A percentile compares a stretch with the other conserved stretches of the same genome.
phyloP scores from a whole-genome alignment of 2,888 invertebrate species.

The Antitype chi region DNA sequence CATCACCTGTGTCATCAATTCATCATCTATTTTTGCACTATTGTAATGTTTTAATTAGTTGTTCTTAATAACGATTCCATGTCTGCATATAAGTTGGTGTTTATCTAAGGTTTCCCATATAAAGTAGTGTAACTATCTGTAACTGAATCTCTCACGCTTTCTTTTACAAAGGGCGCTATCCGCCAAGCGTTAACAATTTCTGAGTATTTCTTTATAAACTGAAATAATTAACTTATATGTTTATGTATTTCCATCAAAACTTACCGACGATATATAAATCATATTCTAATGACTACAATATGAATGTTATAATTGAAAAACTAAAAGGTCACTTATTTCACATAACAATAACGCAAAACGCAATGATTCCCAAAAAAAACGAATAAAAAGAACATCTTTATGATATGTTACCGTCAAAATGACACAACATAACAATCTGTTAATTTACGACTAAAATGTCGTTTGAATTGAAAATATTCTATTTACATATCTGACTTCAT shows the following conservation, averaged over 20 bases:
- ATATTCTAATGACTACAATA: slow-evolving; percentile 1
- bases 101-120: slow-evolving; percentile 25
- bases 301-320: neutral
- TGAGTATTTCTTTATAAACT: neutral
- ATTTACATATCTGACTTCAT: slow-evolving; percentile 63
- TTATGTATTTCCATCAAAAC: neutral
- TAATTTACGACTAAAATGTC: slow-evolving; percentile 65
- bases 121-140: slow-evolving; percentile 23
- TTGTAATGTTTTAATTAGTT: neutral
- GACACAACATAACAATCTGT: slow-evolving; percentile 62
- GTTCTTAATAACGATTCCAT: neutral
- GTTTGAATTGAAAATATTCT: slow-evolving; percentile 64
- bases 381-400: slow-evolving; percentile 41
- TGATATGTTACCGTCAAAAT: slow-evolving; percentile 36
- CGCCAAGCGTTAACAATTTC: neutral
- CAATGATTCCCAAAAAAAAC: slow-evolving; percentile 8
- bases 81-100: neutral
- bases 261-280: neutral
- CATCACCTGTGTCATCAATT: neutral
- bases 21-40: too few species aligned
- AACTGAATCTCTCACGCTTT: slow-evolving; percentile 42
- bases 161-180: slow-evolving; percentile 13
- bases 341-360: slow-evolving; percentile 18
- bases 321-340: slow-evolving; percentile 12
- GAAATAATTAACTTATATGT: neutral